Evolutionary conservation across 2,797 vertebrate species (phyloP), one percentile per base, ranked within the genome.

Genomic region (Vipera ursinii): DNA sequence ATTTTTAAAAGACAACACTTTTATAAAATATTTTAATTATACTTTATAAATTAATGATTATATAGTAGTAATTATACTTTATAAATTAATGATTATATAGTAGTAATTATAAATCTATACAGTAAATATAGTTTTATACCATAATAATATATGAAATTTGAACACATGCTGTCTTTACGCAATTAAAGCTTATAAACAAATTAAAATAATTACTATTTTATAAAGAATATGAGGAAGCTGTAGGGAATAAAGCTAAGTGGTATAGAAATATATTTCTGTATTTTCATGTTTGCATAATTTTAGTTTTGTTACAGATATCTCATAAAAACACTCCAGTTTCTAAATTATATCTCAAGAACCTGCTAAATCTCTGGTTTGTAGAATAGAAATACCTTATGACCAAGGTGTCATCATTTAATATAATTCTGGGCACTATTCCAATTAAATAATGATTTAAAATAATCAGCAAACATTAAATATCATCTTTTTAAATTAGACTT

Each of bases 1-100:
- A 91, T 89, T n/a, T 89, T 95, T 26, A 63, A 94, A 96, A 38
- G 28, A 15, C 26, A 56, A 28, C n/a, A 14, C 38, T 89, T 56
- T 86, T 65, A 44, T 44, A 89, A 89, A 63, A 59, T 7, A 69
- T 44, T 56, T 82, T 82, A 44, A 38, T 65, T 86, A 28, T 38
- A 32, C 14, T 51, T 6, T 38, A 44, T 3, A 86, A 90, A 20
- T 8, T 90, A 55, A 89, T 60, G 44, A 60, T 53, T 51, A 63
- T 59, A 69, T 87, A 38, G 13, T 26, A 73, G n/a, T 38, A 73
- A 73, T 69, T 32, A 69, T 73, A 73, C 14, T 51, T 6, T 38
- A 44, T 3, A 86, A 90, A 20, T 8, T 90, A 55, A 89, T 60
- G 44, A 60, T 53, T 51, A 63, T 59, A 69, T 87, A 38, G 13